Evolutionary conservation across 2,797 vertebrate species (phyloP), one percentile per base, ranked within the genome.

Genomic region (Peromyscus eremicus): DNA sequence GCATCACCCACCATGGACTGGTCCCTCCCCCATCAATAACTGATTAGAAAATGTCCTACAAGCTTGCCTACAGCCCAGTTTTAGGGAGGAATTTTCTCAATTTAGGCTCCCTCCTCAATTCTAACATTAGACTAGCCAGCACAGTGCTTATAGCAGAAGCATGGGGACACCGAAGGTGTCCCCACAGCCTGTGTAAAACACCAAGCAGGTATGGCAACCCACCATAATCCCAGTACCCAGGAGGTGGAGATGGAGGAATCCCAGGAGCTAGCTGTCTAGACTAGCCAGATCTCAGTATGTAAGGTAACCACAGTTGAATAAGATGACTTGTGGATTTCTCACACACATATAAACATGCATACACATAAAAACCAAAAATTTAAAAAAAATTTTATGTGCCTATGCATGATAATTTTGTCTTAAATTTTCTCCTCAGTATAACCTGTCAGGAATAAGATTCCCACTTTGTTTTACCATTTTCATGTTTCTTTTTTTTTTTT

Each of bases 11-110:
- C 43, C 21, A 49, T 29, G 46, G 43, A 32, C 46, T 52, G 17
- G 29, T 19, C 77, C 17, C 32, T 80, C 17, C 17, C 32, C 52
- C 52, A 52, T 80, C 32, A 80, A 21, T 52, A 49, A 55, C 46
- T 79, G 7, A 46, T 77, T 49, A 34, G 46, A 55, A 80, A 80
- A 55, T 80, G 79, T 12, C 70, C 17, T 71, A 37, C n/a, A 21
- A 4, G n/a, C 34, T 71, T 81, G 79, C 55, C 19, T 81, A 37
- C 12, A 60, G n/a, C 79, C 34, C n/a, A 81, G 34, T 60, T n/a
- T 27, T 60, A 81, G 57, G 79, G n/a, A 81, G n/a, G 79, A 55
- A 81, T 81, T 81, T 81, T 81, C 55, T 81, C n/a, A 60, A 23
- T 60, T 81, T n/a, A 81, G 34, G n/a, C n/a, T 81, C n/a, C n/a